These are phyloP conservation scores for Helicoverpa armigera DNA, from an alignment of 1,140 invertebrate species.

Conservation along the genomic window DNA sequence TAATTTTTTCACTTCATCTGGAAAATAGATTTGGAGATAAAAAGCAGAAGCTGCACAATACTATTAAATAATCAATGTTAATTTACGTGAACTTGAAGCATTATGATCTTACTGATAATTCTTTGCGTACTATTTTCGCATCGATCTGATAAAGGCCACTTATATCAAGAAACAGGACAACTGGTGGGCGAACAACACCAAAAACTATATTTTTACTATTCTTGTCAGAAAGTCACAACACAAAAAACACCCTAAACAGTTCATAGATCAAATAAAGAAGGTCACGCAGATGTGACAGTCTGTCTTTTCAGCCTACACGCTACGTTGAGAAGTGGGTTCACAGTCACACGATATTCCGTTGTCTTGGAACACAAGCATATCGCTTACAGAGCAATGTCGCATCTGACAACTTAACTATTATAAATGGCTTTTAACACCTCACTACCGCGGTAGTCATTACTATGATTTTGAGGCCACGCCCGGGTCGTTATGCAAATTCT, in stretches of 20 bases:
- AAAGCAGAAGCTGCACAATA: too few species aligned
- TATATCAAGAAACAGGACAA: too few species aligned
- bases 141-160: too few species aligned
- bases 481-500: not conserved
- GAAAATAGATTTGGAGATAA: too few species aligned
- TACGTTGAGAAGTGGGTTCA: slow-evolving; percentile 5
- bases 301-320: slow-evolving; percentile 26
- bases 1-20: too few species aligned
- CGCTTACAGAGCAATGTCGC: slow-evolving; percentile 15
- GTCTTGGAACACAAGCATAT: slow-evolving; percentile 36
- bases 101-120: too few species aligned
- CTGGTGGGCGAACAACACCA: too few species aligned
- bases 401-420: slow-evolving; percentile 24
- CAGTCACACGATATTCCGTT: slow-evolving; percentile 38
- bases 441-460: slow-evolving; percentile 1
- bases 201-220: too few species aligned
- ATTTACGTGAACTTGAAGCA: too few species aligned
- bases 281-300: slow-evolving; percentile 22
- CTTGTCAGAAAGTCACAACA: too few species aligned
- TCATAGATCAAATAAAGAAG: slow-evolving; percentile 25
- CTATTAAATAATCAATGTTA: too few species aligned
- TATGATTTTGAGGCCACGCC: not conserved
- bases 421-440: slow-evolving; percentile 27
- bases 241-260: slow-evolving; percentile 4
- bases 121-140: too few species aligned